A percentile compares a stretch with the other conserved stretches of the same genome.
These are phyloP conservation scores for Clarias fuscus DNA, from an alignment of 2,797 vertebrate species.

Conservation along the genomic window DNA sequence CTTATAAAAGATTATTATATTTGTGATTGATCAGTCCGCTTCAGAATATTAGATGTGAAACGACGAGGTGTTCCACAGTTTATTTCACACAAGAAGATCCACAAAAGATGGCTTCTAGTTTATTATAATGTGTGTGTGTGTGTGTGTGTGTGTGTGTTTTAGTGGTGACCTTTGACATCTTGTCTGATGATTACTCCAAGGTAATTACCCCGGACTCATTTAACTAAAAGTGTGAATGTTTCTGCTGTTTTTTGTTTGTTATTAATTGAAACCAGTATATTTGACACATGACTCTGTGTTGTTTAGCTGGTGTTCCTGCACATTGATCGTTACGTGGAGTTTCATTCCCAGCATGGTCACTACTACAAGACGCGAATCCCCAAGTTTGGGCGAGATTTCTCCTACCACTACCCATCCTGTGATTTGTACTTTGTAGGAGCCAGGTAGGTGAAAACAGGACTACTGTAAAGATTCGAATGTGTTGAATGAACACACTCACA, in stretches of 20 bases:
- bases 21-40: neutral
- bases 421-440: constrained; percentile 94
- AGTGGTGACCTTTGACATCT: constrained; percentile 95
- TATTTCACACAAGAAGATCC: neutral
- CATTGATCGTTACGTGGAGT: constrained; percentile 87
- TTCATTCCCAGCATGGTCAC: constrained; percentile 93
- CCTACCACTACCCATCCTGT: constrained; percentile 93
- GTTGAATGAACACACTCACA: too few relatives aligned
- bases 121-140: neutral
- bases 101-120: neutral
- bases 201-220: constrained; percentile 65
- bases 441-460: constrained; percentile 85
- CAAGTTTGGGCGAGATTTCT: constrained; percentile 94
- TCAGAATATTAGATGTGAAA: neutral
- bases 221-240: neutral
- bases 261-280: neutral
- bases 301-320: constrained; percentile 90
- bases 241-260: neutral
- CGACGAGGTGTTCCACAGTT: neutral
- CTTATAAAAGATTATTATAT: neutral
- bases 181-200: constrained; percentile 99
- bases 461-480: neutral
- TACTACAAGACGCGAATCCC: constrained; percentile 97
- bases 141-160: neutral
- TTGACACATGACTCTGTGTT: constrained; percentile 28